phyloP scores from a whole-genome alignment of 2,797 vertebrate genomes.

The Spea hammondii region DNA sequence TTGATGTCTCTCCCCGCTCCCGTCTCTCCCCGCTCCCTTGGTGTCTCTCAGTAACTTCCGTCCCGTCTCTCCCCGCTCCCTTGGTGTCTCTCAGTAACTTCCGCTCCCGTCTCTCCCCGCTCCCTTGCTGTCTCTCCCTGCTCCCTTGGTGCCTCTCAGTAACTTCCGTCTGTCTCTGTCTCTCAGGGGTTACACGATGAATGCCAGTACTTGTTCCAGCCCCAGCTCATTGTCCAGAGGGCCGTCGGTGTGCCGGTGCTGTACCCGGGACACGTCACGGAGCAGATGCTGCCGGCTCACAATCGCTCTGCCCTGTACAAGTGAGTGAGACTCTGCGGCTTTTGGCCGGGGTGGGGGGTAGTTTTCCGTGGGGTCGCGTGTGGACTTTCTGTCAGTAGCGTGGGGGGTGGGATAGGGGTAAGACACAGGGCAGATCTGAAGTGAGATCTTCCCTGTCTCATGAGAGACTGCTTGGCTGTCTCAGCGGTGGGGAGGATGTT shows the following conservation, averaged over 20 bases:
- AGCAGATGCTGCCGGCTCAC: slow-evolving; percentile 86
- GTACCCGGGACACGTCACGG: slow-evolving; percentile 85
- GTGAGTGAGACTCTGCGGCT: slow-evolving; percentile 67
- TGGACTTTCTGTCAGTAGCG: no score
- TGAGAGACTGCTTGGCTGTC: no score
- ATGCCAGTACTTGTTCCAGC: slow-evolving; percentile 98
- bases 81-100: no score
- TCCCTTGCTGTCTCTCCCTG: no score
- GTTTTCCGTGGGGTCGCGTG: background rate
- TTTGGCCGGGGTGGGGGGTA: background rate
- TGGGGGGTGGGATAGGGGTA: no score
- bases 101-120: no score
- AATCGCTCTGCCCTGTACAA: slow-evolving; percentile 94
- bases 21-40: no score
- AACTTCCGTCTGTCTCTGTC: slow-evolving; percentile 19
- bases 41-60: background rate
- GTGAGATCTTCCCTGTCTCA: no score
- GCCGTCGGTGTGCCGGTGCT: slow-evolving; percentile 88
- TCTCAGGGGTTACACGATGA: slow-evolving; percentile 91
- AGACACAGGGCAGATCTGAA: no score
- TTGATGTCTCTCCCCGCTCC: background rate
- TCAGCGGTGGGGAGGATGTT: no score
- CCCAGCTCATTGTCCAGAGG: slow-evolving; percentile 93
- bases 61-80: slow-evolving; percentile 21
- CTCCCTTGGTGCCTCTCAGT: no score